A percentile compares a stretch with the other conserved stretches of the same genome.
phyloP scores from a whole-genome alignment of 2,888 invertebrate species.

The Quadroppia sp. region DNA sequence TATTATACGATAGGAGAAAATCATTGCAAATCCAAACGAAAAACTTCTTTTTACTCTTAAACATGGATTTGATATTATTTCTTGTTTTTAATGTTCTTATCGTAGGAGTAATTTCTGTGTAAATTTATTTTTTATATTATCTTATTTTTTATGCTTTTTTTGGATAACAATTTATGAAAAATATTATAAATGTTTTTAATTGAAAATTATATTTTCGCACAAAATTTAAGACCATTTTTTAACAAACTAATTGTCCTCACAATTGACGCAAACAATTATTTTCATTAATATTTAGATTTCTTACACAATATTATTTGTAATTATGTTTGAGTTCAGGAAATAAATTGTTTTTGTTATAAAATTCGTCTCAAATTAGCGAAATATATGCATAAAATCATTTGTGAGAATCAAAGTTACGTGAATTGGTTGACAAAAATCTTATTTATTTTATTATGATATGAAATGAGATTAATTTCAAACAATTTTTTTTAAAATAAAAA shows the following conservation, averaged over 20 bases:
- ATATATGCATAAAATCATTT: too few species aligned
- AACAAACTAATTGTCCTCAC: background rate
- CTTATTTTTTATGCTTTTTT: background rate
- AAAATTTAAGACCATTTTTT: background rate
- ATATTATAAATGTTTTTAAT: background rate
- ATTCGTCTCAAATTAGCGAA: too few species aligned
- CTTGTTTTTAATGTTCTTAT: background rate
- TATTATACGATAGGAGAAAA: constrained; percentile 1
- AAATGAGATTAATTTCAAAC: constrained; percentile 3
- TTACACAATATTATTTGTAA: background rate
- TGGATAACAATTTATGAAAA: constrained; percentile 1
- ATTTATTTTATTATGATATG: too few species aligned
- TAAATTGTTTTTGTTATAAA: background rate
- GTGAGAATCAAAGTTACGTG: too few species aligned
- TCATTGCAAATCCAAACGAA: background rate
- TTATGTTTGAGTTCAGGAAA: constrained; percentile 8
- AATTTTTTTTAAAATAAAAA: background rate
- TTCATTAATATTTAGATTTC: background rate
- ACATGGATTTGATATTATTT: background rate
- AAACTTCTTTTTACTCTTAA: background rate
- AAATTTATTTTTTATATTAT: background rate
- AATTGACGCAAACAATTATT: background rate
- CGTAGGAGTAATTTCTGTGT: constrained; percentile 13
- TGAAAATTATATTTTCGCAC: background rate
- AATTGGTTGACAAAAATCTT: background rate